These are phyloP conservation scores for Hypena proboscidalis DNA, from an alignment of 2,888 invertebrate species.

Conservation along the genomic window DNA sequence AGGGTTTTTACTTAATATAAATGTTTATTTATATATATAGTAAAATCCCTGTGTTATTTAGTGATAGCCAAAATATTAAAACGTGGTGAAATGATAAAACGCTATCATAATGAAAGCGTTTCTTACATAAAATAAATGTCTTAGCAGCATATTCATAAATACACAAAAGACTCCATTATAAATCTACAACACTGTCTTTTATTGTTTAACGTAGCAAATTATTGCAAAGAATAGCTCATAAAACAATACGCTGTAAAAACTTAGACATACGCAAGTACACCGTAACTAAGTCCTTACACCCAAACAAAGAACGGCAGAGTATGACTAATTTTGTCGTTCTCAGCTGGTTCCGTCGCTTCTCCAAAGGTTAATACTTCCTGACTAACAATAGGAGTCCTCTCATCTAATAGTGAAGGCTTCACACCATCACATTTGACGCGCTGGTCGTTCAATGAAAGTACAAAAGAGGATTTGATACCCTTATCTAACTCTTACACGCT, in stretches of 20 bases:
- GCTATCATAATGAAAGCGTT: too few species aligned
- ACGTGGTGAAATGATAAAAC: too few species aligned
- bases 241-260: conserved; percentile 6
- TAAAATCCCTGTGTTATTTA: too few species aligned
- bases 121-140: too few species aligned
- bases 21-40: too few species aligned
- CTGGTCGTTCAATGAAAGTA: conserved; percentile 28
- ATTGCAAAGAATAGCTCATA: not conserved
- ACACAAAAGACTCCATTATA: too few species aligned
- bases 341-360: conserved; percentile 18
- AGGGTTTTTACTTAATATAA: too few species aligned
- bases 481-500: conserved; percentile 21
- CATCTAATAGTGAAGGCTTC: conserved; percentile 54
- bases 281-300: conserved; percentile 17
- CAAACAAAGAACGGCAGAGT: conserved; percentile 36
- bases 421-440: conserved; percentile 46
- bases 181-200: too few species aligned
- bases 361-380: conserved; percentile 43
- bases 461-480: conserved; percentile 30
- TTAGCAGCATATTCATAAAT: too few species aligned
- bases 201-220: too few species aligned
- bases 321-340: conserved; percentile 34
- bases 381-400: conserved; percentile 56
- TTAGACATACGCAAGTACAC: conserved; percentile 11
- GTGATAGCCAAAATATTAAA: too few species aligned